A percentile compares a stretch with the other conserved stretches of the same genome.
phyloP scores from a whole-genome alignment of 2,888 invertebrate species.

The Trichopoda pennipes region DNA sequence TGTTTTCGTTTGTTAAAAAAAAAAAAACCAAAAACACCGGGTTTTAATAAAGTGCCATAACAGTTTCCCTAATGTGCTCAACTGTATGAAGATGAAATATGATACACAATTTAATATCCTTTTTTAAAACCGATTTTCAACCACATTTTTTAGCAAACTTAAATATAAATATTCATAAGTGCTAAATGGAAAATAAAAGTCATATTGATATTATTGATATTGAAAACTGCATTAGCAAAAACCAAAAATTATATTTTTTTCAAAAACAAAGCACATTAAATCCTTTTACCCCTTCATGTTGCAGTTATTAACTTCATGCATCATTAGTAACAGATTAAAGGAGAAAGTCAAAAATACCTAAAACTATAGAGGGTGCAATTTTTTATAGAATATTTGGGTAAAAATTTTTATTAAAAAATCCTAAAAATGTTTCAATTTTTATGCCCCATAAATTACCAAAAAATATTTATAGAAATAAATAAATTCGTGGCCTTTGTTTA shows the following conservation, averaged over 20 bases:
- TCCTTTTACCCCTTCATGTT: conserved; percentile 33
- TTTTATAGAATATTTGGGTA: neutral
- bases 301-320: conserved; percentile 44
- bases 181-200: conserved; percentile 52
- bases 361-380: conserved; percentile 46
- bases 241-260: conserved; percentile 30
- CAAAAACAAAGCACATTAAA: conserved; percentile 22
- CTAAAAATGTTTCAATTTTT: conserved; percentile 48
- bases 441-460: conserved; percentile 63
- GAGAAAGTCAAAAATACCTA: neutral
- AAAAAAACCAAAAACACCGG: conserved; percentile 56
- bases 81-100: conserved; percentile 60
- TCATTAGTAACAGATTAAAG: conserved; percentile 52
- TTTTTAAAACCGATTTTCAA: conserved; percentile 20
- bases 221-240: conserved; percentile 33
- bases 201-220: conserved; percentile 62
- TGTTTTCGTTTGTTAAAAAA: conserved; percentile 11
- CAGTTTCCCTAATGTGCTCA: conserved; percentile 67
- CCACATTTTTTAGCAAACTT: conserved; percentile 19
- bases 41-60: conserved; percentile 64
- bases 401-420: conserved; percentile 6
- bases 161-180: conserved; percentile 55
- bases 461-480: neutral
- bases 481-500: conserved; percentile 45
- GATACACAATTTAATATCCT: conserved; percentile 58